phyloP scores from a whole-genome alignment of 1,140 invertebrate species.

The Solenopsis fugax region DNA sequence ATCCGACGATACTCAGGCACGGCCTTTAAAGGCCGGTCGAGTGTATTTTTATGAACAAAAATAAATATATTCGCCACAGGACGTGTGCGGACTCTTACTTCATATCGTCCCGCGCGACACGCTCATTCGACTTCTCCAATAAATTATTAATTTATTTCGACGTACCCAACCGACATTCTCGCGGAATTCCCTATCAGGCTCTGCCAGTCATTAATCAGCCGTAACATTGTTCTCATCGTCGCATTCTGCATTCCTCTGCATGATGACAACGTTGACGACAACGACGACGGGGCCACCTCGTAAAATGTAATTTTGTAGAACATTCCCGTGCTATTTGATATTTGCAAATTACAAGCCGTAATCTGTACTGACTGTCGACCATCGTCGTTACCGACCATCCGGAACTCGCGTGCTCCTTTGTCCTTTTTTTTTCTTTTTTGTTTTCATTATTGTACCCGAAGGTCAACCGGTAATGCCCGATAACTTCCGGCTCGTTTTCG shows the following conservation, averaged over 20 bases:
- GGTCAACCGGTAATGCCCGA: neutral
- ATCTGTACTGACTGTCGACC: neutral
- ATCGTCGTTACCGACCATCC: neutral
- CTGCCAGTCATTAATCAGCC: conserved; percentile 64
- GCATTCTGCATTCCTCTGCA: conserved; percentile 47
- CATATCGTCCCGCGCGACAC: neutral
- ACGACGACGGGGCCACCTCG: neutral
- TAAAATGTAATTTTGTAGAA: conserved; percentile 19
- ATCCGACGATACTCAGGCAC: conserved; percentile 37
- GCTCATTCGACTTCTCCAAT: conserved; percentile 9
- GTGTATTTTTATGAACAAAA: conserved; percentile 36
- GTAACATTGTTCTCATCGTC: conserved; percentile 50
- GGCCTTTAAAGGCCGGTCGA: conserved; percentile 53
- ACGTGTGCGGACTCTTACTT: conserved; percentile 26
- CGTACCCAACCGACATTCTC: neutral
- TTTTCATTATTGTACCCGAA: conserved; percentile 4
- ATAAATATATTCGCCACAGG: conserved; percentile 50
- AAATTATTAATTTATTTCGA: conserved; percentile 51
- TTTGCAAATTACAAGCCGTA: neutral
- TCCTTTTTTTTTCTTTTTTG: neutral
- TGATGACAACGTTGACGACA: neutral
- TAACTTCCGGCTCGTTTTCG: neutral
- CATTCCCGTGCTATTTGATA: conserved; percentile 22
- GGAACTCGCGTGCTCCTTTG: neutral
- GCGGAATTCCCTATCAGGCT: conserved; percentile 47